Percentiles rank a stretch among this genome's conserved stretches.
Evolutionary conservation across 2,113 vertebrate species (phyloP).

Genomic region (Centropus unirufus): DNA sequence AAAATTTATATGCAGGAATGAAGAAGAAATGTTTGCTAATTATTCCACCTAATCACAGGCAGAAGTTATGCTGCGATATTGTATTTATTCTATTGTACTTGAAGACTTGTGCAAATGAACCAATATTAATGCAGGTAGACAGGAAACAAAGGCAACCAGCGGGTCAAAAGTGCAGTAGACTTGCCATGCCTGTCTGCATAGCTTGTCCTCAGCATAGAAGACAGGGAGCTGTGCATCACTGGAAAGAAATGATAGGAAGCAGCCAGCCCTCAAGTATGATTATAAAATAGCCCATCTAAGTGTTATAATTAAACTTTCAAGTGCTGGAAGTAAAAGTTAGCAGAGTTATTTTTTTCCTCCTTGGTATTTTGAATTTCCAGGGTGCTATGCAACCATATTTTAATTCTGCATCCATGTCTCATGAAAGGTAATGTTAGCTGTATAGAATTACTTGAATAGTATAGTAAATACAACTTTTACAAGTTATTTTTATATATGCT

Average conservation of each 20-base stretch:
- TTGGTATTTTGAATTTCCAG: neutral
- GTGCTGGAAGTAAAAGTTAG: neutral
- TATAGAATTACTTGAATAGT: neutral
- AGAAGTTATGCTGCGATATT: neutral
- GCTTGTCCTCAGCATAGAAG: constrained; percentile 30
- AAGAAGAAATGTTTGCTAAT: neutral
- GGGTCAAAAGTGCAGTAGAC: constrained; percentile 65
- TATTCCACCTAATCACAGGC: neutral
- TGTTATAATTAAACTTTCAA: neutral
- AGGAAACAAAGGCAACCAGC: constrained; percentile 30
- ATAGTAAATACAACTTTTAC: neutral
- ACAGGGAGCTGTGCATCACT: neutral
- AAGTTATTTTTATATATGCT: neutral
- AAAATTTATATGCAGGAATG: neutral
- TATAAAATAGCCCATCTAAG: neutral
- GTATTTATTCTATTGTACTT: neutral
- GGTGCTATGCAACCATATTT: neutral
- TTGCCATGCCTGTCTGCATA: constrained; percentile 33
- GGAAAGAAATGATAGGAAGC: neutral
- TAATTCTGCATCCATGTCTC: neutral
- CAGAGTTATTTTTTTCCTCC: neutral
- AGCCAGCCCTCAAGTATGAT: neutral
- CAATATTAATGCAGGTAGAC: constrained; percentile 60
- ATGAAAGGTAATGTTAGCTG: neutral
- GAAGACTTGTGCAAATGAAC: constrained; percentile 18